Evolutionary conservation across 2,888 invertebrate genomes (phyloP).

Genomic region (Ichneumoninae sp.): DNA sequence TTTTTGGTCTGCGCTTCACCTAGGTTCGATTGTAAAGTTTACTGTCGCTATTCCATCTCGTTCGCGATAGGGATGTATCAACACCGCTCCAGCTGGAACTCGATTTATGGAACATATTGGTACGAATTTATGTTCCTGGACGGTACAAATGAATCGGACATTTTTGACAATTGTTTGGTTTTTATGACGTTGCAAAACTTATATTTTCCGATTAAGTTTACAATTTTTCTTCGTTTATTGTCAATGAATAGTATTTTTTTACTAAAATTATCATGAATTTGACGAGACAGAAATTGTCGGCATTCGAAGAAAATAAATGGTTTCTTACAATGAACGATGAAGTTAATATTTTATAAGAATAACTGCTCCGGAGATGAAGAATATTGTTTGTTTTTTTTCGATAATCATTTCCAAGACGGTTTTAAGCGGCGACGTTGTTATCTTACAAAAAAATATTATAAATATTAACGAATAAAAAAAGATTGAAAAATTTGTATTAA

Average conservation of each 20-base stretch:
- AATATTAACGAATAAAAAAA: not conserved
- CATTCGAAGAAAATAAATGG: too few relatives aligned
- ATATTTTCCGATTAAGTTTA: not conserved
- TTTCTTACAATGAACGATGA: too few relatives aligned
- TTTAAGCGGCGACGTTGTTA: too few relatives aligned
- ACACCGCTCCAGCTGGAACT: not conserved
- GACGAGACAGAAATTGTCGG: too few relatives aligned
- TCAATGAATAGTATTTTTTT: not conserved
- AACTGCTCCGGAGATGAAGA: too few relatives aligned
- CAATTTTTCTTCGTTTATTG: not conserved
- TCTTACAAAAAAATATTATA: too few relatives aligned
- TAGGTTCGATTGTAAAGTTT: constrained; percentile 30
- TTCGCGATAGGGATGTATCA: not conserved
- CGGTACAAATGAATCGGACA: not conserved
- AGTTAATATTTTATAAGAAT: too few relatives aligned
- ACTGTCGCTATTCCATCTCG: not conserved
- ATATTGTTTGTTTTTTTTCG: too few relatives aligned
- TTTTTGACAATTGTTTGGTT: not conserved
- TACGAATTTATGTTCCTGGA: not conserved
- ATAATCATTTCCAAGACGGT: too few relatives aligned
- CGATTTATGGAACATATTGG: not conserved
- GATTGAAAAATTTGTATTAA: not conserved
- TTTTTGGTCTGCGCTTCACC: not conserved
- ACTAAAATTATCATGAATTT: not conserved
- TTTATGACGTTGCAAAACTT: not conserved